Evolutionary conservation across 2,888 invertebrate species (phyloP), one percentile per base, ranked within the genome.

Genomic region (Polyommatus icarus): DNA sequence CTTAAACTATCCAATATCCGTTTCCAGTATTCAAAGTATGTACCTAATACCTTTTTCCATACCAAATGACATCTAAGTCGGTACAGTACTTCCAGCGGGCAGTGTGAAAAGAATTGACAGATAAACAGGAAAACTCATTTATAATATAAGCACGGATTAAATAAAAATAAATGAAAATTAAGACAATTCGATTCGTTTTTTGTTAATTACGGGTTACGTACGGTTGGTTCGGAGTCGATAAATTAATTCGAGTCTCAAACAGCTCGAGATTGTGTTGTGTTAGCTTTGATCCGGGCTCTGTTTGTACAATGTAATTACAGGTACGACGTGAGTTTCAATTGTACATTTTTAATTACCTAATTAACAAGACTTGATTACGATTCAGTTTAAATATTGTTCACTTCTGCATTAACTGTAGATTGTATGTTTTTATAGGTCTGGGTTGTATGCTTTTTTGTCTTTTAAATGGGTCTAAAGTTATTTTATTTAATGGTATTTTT

Each of bases 291-390:
- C 29, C 29, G 67, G 24, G 61, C 18, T 67, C 7, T 7, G 29
- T 67, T 67, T 67, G 67, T 29, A 67, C 67, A 67, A 18, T 67
- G 29, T 67, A 67, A 67, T 67, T 67, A 67, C 67, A 67, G 29
- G 67, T 67, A 32, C 29, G 29, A 32, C 61, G 6, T 15, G 67
- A 29, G 67, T 32, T 61, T 61, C 10, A 67, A 32, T 32, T 67
- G 29, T 67, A 67, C 67, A 67, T 67, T 67, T 24, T 29, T 67
- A 15, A 67, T 67, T 67, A 24, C 61, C 61, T 61, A 61, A 18
- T 54, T 18, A 12, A 18, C 18, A 5, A 18, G 54, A 54, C 18
- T 15, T 54, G 4, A 18, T 54, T 5, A 54, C 18, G 18, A 50
- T 50, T 50, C 50, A 50, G 50, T 50, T 50, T 15, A 50, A 50